These are phyloP conservation scores for Caranx melampygus DNA, from an alignment of 2,113 vertebrate genomes.

Conservation along the genomic window DNA sequence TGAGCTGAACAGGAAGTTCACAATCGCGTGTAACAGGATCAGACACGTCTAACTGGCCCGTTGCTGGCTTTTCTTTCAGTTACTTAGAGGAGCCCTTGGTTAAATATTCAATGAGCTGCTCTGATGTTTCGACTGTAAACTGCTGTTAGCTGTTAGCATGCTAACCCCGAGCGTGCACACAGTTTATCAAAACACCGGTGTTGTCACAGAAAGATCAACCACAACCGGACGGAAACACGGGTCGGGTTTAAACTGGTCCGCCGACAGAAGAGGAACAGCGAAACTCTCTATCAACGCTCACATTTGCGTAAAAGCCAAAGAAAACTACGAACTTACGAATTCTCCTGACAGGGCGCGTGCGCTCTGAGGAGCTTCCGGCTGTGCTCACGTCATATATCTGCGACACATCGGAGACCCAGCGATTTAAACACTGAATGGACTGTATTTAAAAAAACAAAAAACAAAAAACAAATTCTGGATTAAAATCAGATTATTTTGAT, in stretches of 20 bases:
- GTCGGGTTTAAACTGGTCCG: accelerated
- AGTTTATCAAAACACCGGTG: not conserved
- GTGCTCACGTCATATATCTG: not conserved
- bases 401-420: not conserved
- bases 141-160: slow-evolving; percentile 20
- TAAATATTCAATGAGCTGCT: not conserved
- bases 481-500: too few species aligned
- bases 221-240: not conserved
- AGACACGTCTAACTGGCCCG: not conserved
- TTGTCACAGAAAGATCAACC: not conserved
- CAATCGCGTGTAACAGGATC: not conserved
- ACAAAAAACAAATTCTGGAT: too few species aligned
- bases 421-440: not conserved
- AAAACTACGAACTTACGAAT: slow-evolving; percentile 28
- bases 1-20: not conserved
- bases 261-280: accelerated
- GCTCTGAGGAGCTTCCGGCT: slow-evolving; percentile 15
- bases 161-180: not conserved
- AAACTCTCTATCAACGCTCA: not conserved
- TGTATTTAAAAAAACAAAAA: too few species aligned
- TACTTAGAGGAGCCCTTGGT: not conserved
- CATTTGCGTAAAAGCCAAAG: not conserved
- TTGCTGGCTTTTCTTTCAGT: not conserved
- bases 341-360: slow-evolving; percentile 3
- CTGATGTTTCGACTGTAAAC: not conserved